Evolutionary conservation across 1,140 invertebrate genomes (phyloP).

Genomic region (Drosophila funebris): DNA sequence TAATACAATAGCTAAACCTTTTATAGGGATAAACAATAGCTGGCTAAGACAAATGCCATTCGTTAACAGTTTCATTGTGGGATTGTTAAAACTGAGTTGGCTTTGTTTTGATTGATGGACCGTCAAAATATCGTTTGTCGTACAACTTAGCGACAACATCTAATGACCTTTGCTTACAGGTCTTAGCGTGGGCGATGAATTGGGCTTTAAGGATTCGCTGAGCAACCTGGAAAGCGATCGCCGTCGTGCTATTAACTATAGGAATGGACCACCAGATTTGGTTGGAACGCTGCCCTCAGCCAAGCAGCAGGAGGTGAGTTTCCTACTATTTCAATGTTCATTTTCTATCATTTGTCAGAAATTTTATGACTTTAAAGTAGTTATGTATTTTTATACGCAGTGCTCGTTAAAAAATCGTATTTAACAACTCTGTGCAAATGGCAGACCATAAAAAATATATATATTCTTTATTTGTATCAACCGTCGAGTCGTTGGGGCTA

Average conservation of each 20-base stretch:
- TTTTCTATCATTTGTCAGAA: too few relatives aligned
- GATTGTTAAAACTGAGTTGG: conserved; percentile 1
- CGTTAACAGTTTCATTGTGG: conserved; percentile 53
- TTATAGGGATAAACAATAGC: conserved; percentile 29
- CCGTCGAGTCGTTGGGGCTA: too few relatives aligned
- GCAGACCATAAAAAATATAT: too few relatives aligned
- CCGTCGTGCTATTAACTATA: conserved; percentile 87
- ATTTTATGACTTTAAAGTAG: too few relatives aligned
- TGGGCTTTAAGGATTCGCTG: conserved; percentile 91
- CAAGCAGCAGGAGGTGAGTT: conserved; percentile 57
- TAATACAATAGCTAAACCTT: conserved; percentile 13
- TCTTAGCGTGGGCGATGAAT: conserved; percentile 92
- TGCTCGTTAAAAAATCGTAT: too few relatives aligned
- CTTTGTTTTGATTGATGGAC: conserved; percentile 53
- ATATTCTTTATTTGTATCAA: too few relatives aligned
- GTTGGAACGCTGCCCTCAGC: conserved; percentile 67
- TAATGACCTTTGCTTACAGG: conserved; percentile 84
- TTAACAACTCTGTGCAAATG: too few relatives aligned
- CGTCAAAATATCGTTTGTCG: background rate
- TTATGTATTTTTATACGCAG: too few relatives aligned
- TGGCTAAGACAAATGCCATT: conserved; percentile 51
- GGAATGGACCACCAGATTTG: conserved; percentile 84
- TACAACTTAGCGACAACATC: background rate
- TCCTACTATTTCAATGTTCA: too few relatives aligned
- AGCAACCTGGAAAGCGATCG: conserved; percentile 89